These are phyloP conservation scores for Eupithecia insigniata DNA, from an alignment of 2,888 invertebrate species.

Conservation along the genomic window DNA sequence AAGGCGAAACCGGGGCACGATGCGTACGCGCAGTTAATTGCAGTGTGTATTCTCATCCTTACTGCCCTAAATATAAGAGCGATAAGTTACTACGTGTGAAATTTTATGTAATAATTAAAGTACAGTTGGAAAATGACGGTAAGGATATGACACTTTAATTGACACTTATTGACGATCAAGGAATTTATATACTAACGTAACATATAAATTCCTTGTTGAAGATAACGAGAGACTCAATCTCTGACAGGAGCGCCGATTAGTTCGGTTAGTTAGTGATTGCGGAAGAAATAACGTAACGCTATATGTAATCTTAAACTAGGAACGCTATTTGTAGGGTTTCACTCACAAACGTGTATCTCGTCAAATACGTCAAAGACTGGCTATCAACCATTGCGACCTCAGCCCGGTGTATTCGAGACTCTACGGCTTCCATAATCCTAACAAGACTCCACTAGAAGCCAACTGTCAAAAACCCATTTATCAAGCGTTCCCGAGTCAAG, in stretches of 20 bases:
- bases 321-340: neutral
- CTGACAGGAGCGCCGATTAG: slow-evolving; percentile 9
- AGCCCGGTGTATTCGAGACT: neutral
- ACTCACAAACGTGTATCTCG: neutral
- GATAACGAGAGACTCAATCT: slow-evolving; percentile 30
- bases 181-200: too few relatives aligned
- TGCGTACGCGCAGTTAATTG: slow-evolving; percentile 25
- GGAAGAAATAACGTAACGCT: neutral
- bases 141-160: slow-evolving; percentile 28
- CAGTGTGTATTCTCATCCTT: slow-evolving; percentile 28
- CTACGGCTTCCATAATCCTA: neutral
- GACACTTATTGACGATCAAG: slow-evolving; percentile 25
- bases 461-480: neutral
- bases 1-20: slow-evolving; percentile 32
- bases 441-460: neutral
- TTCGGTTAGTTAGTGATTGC: slow-evolving; percentile 18
- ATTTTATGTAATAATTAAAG: slow-evolving; percentile 32
- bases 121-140: slow-evolving; percentile 22
- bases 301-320: neutral
- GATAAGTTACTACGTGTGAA: slow-evolving; percentile 29
- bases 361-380: neutral
- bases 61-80: slow-evolving; percentile 18
- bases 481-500: neutral
- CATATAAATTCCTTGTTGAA: too few relatives aligned
- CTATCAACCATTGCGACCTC: neutral